A percentile compares a stretch with the other conserved stretches of the same genome.
Conservation (phyloP, 1,140 invertebrate species). For the Drosophila tsacasi region DNA sequence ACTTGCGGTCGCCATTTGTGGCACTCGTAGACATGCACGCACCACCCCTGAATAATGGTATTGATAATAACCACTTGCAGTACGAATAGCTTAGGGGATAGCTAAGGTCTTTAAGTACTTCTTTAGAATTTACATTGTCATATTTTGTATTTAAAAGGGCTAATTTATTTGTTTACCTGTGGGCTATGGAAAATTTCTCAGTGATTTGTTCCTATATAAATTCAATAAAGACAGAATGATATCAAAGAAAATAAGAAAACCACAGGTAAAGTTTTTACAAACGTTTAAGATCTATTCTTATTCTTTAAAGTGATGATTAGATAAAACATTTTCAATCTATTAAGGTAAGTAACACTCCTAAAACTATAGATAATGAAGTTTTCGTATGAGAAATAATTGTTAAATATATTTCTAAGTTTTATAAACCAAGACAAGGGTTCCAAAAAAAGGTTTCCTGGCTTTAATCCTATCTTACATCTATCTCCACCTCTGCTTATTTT, state of each 20-base stretch:
- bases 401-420: neutral
- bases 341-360: too few relatives aligned
- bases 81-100: neutral
- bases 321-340: too few relatives aligned
- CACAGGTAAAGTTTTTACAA: too few relatives aligned
- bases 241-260: too few relatives aligned
- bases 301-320: too few relatives aligned
- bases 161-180: neutral
- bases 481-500: neutral
- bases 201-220: too few relatives aligned
- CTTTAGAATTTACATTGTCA: neutral
- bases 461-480: neutral
- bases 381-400: neutral
- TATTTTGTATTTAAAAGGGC: neutral
- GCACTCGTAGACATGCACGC: conserved; percentile 10
- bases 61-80: conserved; percentile 48
- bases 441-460: neutral
- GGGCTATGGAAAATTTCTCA: too few relatives aligned
- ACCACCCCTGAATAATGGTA: conserved; percentile 25
- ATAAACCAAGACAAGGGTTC: too few relatives aligned
- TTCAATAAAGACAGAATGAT: too few relatives aligned
- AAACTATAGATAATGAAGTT: neutral
- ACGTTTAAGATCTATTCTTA: too few relatives aligned
- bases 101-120: neutral
- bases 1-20: conserved; percentile 49